These are phyloP conservation scores for Alloscopus bannaensis DNA, from an alignment of 2,888 invertebrate genomes.

Conservation along the genomic window DNA sequence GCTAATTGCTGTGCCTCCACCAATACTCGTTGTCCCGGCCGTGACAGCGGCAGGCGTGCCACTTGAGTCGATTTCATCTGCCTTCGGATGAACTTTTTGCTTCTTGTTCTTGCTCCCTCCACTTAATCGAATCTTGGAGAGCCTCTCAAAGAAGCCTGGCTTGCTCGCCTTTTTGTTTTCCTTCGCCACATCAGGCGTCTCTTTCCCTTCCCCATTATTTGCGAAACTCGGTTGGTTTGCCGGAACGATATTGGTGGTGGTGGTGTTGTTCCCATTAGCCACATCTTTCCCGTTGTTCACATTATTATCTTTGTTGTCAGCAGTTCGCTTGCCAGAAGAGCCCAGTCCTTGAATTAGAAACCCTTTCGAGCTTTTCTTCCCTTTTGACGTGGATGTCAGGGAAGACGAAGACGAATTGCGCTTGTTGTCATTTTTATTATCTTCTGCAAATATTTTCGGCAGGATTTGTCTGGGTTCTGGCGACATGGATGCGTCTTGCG, in stretches of 20 bases:
- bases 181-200: slow-evolving; percentile 42
- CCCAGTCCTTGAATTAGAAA: slow-evolving; percentile 64
- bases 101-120: slow-evolving; percentile 71
- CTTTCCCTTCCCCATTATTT: slow-evolving; percentile 33
- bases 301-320: slow-evolving; percentile 68
- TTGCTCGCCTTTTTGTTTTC: slow-evolving; percentile 69
- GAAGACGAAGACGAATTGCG: slow-evolving; percentile 65
- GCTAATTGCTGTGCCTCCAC: slow-evolving; percentile 2
- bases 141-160: slow-evolving; percentile 72
- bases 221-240: background rate
- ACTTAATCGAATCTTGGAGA: slow-evolving; percentile 71
- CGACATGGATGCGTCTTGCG: slow-evolving; percentile 50
- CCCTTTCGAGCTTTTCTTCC: slow-evolving; percentile 63
- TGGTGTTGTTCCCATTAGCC: slow-evolving; percentile 42
- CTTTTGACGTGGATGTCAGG: slow-evolving; percentile 51
- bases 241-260: background rate
- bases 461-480: slow-evolving; percentile 69
- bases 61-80: slow-evolving; percentile 55
- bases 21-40: slow-evolving; percentile 16
- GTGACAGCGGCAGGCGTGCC: slow-evolving; percentile 45
- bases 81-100: slow-evolving; percentile 71
- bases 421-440: slow-evolving; percentile 66
- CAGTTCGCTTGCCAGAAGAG: slow-evolving; percentile 58
- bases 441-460: slow-evolving; percentile 72
- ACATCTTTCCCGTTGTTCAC: slow-evolving; percentile 18